Base-by-base conservation (phyloP, 2,888 invertebrate species). In the Epirrhoe tristata region DNA sequence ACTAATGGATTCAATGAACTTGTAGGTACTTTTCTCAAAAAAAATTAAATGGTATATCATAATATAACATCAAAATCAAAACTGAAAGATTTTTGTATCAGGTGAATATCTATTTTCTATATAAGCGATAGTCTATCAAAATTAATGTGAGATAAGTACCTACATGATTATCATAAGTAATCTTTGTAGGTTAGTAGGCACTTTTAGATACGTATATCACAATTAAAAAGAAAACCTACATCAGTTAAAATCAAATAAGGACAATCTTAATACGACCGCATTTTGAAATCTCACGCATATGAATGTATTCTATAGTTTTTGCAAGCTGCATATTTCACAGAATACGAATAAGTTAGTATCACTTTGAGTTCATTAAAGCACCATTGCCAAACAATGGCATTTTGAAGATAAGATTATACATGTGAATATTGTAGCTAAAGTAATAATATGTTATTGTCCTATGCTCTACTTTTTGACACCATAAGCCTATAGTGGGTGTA, bases 331-430 rank as follows among this genome's bases (percentile, higher is more conserved):
- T 66, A 67, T 61, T 59, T 62, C n/a, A 58, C 31, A 53, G 51
- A 58, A 53, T 53, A 34, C n/a, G 10, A 0, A n/a, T n/a, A 17
- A 63, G 52, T 24, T 52, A 48, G 53, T 56, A 46, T 53, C 7
- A 34, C 70, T 67, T 77, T 78, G 71, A 77, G 73, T 74, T 82
- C 79, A 81, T 80, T 75, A 79, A 66, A 73, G 71, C 76, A 78
- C 74, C 77, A 77, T 82, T 82, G 76, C 63, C 70, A 75, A 77
- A 80, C 80, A 80, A 80, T 80, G 77, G 58, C 58, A 67, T 73
- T 66, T 64, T 68, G 58, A 64, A 67, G 67, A 70, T 55, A 43
- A 43, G 12, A 43, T 66, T 66, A 14, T 59, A 53, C 74, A 67
- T 64, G 69, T 67, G 64, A 43, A 43, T 43, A 4, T 12, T 43